Evolutionary conservation across 1,140 invertebrate genomes (phyloP).

Genomic region (Zaprionus davidi): DNA sequence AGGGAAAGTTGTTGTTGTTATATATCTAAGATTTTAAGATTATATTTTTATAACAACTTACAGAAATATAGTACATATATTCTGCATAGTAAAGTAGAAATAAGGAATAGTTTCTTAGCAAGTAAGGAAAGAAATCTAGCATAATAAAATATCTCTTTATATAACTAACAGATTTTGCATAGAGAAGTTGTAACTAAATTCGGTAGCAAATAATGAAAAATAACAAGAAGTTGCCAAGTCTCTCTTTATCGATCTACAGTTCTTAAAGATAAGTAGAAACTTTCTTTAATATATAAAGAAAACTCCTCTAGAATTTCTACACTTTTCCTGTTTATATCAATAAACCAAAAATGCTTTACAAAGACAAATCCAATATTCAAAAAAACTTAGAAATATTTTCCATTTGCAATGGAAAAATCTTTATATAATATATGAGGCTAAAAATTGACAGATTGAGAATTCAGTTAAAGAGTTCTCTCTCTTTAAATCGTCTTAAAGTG

Average conservation of each 20-base stretch:
- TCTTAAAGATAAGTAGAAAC: background rate
- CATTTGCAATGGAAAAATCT: background rate
- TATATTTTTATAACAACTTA: background rate
- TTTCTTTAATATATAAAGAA: background rate
- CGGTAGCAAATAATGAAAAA: background rate
- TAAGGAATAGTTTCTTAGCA: too few relatives aligned
- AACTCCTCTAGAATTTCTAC: background rate
- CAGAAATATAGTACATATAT: background rate
- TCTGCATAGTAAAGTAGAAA: background rate
- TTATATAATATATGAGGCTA: background rate
- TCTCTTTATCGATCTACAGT: background rate
- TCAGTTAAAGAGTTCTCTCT: background rate
- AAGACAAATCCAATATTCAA: too few relatives aligned
- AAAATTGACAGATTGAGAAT: background rate
- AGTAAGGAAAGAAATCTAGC: too few relatives aligned
- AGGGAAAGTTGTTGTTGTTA: too few relatives aligned
- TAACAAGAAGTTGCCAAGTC: background rate
- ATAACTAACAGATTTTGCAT: too few relatives aligned
- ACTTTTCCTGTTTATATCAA: background rate
- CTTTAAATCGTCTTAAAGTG: slow-evolving; percentile 7
- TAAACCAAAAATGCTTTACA: background rate
- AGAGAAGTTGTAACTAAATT: too few relatives aligned
- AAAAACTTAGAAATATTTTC: too few relatives aligned
- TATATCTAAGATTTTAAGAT: background rate
- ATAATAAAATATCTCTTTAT: too few relatives aligned